Conservation (phyloP, 2,113 vertebrate species). For the Cyprinus carpio region DNA sequence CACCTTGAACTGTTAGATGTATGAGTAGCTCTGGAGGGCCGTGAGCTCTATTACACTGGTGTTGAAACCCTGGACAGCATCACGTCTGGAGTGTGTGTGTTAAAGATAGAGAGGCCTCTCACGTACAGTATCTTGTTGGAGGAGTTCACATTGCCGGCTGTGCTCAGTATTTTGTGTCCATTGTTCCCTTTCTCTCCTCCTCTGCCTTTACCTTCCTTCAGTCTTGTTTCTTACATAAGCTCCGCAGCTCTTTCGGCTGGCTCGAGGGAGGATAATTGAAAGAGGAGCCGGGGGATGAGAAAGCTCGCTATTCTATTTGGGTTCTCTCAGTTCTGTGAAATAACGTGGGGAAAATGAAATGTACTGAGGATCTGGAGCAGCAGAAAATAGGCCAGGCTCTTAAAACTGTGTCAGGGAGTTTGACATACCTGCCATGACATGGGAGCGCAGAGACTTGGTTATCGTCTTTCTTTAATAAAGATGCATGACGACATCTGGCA, state of each 20-base stretch:
- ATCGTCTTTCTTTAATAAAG: slow-evolving; percentile 11
- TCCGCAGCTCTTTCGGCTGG: slow-evolving; percentile 37
- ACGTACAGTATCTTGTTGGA: neutral
- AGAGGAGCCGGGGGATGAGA: slow-evolving; percentile 39
- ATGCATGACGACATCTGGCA: slow-evolving; percentile 11
- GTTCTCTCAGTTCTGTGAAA: slow-evolving; percentile 39
- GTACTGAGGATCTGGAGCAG: slow-evolving; percentile 26
- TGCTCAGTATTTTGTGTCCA: slow-evolving; percentile 35
- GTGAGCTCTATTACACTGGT: neutral
- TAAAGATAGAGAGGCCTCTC: slow-evolving; percentile 11
- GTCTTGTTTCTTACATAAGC: slow-evolving; percentile 52
- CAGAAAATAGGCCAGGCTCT: slow-evolving; percentile 40
- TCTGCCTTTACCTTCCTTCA: slow-evolving; percentile 47
- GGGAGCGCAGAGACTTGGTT: neutral
- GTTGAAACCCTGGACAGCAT: slow-evolving; percentile 20
- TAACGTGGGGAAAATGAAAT: slow-evolving; percentile 41
- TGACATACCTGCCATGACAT: neutral
- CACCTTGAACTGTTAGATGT: too few species aligned
- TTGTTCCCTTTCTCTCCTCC: slow-evolving; percentile 36
- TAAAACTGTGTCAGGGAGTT: slow-evolving; percentile 22
- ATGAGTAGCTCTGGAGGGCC: too few species aligned
- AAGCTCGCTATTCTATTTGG: slow-evolving; percentile 39
- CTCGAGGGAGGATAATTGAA: slow-evolving; percentile 53
- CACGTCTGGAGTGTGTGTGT: slow-evolving; percentile 21
- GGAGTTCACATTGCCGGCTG: neutral